A percentile compares a stretch with the other conserved stretches of the same genome.
Conservation (phyloP, 2,888 invertebrate species). For the Lasioglossum oenotherae region DNA sequence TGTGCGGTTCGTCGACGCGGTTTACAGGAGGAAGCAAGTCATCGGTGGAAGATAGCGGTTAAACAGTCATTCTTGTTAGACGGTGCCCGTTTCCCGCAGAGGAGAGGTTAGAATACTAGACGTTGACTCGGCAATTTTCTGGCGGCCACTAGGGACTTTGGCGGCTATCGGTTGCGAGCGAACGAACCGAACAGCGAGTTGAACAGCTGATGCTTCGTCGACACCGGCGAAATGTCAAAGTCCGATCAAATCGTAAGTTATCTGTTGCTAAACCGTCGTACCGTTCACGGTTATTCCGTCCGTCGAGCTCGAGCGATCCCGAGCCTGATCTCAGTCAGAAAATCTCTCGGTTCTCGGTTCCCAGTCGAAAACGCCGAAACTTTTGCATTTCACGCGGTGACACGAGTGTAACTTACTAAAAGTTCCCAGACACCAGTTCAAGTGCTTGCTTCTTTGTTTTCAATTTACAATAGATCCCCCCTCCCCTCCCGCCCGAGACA, state of each 20-base stretch:
- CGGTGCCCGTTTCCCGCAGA: constrained; percentile 18
- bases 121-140: constrained; percentile 82
- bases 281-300: neutral
- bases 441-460: constrained; percentile 19
- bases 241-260: constrained; percentile 83
- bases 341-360: neutral
- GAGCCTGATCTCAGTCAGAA: neutral
- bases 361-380: neutral
- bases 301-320: neutral
- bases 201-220: constrained; percentile 82
- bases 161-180: constrained; percentile 58
- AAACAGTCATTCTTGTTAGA: neutral
- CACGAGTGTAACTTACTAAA: constrained; percentile 42
- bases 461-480: constrained; percentile 9
- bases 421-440: constrained; percentile 47
- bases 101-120: constrained; percentile 77
- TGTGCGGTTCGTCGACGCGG: neutral
- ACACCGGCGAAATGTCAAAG: constrained; percentile 84
- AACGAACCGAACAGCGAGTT: constrained; percentile 69
- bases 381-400: constrained; percentile 34
- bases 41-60: neutral
- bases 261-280: constrained; percentile 25
- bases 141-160: constrained; percentile 76
- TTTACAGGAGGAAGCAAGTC: constrained; percentile 1
- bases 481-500: neutral